Base-by-base conservation (phyloP, 2,113 vertebrate species). In the Pluvialis apricaria region DNA sequence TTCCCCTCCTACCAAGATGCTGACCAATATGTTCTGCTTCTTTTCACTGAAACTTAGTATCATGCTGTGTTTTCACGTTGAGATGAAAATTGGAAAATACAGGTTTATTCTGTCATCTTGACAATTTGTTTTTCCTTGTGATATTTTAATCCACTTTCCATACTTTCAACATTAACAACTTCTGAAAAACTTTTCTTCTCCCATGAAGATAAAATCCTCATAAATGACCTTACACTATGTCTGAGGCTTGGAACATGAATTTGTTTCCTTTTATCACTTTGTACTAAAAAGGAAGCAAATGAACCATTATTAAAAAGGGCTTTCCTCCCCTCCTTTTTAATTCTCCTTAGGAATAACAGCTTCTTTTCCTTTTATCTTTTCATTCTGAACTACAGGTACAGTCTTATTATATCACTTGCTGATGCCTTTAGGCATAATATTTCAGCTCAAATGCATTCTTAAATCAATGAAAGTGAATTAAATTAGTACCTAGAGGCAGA, bases 21-120 rank as follows among this genome's bases (percentile, higher is more conserved):
- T 82, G 94, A 97, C 95, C 21, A 0, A 38, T 45, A 17, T 12
- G 65, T 89, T 92, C 80, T 77, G 49, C 36, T 93, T 73, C 95
- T 96, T 96, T 88, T 58, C 89, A 47, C 58, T 34, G 79, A 90
- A 95, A 95, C 89, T 79, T 70, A 52, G 68, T 19, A 28, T 60
- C 97, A 90, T 3, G 75, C 98, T 97, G 98, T 88, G 97, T 92
- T 95, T 93, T 88, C 97, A 26, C 44, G 86, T 68, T 61, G 98
- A 98, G 97, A 97, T 88, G 97, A 97, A 98, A 98, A 98, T 96
- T 96, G 93, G 92, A 97, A 98, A 98, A 97, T 83, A 82, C 86
- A 95, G 91, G 92, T 96, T 97, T 95, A 89, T 87, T 95, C 97
- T 92, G 81, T 97, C 94, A 88, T 95, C 76, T 57, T 94, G 93